Percentiles rank a stretch among this genome's conserved stretches.
phyloP scores from a whole-genome alignment of 1,140 invertebrate species.

The Triops longicaudatus region DNA sequence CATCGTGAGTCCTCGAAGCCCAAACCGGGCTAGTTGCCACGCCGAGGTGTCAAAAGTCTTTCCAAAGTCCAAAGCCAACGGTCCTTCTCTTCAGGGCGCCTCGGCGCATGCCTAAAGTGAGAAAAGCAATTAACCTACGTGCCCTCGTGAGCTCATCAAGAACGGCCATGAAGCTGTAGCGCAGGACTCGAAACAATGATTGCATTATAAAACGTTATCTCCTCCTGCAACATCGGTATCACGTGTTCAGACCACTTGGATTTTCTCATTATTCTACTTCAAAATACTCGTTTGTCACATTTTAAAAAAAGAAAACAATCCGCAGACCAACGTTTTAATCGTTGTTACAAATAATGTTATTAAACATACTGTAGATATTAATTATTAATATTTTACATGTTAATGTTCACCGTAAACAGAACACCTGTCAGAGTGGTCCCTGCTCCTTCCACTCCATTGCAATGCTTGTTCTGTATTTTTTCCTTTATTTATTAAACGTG shows the following conservation, averaged over 20 bases:
- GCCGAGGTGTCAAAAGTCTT: background rate
- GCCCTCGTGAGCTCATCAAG: slow-evolving; percentile 13
- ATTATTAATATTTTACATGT: too few relatives aligned
- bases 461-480: too few relatives aligned
- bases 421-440: too few relatives aligned
- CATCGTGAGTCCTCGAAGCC: background rate
- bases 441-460: too few relatives aligned
- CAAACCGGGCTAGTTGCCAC: background rate
- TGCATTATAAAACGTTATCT: background rate
- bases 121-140: slow-evolving; percentile 8
- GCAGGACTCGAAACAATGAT: background rate
- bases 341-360: too few relatives aligned
- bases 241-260: background rate
- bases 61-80: background rate
- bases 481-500: too few relatives aligned
- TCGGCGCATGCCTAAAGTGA: slow-evolving; percentile 5
- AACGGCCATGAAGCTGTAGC: background rate
- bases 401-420: too few relatives aligned
- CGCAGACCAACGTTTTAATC: too few relatives aligned
- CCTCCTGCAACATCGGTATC: background rate
- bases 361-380: too few relatives aligned
- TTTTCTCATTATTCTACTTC: background rate
- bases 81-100: background rate
- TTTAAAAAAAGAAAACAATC: too few relatives aligned
- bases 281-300: background rate